Conservation (phyloP, 2,888 invertebrate genomes). For the Parnassius orleans region DNA sequence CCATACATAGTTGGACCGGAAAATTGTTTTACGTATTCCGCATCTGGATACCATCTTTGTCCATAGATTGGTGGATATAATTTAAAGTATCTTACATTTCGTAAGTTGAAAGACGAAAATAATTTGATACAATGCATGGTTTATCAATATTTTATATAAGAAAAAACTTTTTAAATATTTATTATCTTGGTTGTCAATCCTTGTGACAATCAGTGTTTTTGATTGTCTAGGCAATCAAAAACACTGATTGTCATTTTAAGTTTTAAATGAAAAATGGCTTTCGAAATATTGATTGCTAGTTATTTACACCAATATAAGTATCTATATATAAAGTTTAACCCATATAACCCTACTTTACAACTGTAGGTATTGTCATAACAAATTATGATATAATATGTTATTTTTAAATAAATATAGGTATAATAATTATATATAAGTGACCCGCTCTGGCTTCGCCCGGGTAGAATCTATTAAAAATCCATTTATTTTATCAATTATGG, state of each 20-base stretch:
- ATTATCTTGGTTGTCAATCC: not conserved
- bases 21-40: slow-evolving; percentile 79
- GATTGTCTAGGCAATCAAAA: not conserved
- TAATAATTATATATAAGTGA: not conserved
- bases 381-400: too few species aligned
- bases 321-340: not conserved
- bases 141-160: not conserved
- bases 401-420: too few species aligned
- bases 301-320: not conserved
- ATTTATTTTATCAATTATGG: too few species aligned
- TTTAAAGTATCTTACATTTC: slow-evolving; percentile 40
- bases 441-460: too few species aligned
- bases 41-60: slow-evolving; percentile 84
- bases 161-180: not conserved
- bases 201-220: too few species aligned
- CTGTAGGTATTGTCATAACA: too few species aligned
- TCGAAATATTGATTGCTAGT: slow-evolving; percentile 1
- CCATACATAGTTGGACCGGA: slow-evolving; percentile 81
- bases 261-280: not conserved
- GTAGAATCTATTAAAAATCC: too few species aligned
- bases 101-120: slow-evolving; percentile 11
- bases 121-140: slow-evolving; percentile 13
- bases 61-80: slow-evolving; percentile 40
- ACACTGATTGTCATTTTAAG: too few species aligned
- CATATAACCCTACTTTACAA: too few species aligned